Base-by-base conservation (phyloP, 2,797 vertebrate species). In the Acanthurus leucopareius region DNA sequence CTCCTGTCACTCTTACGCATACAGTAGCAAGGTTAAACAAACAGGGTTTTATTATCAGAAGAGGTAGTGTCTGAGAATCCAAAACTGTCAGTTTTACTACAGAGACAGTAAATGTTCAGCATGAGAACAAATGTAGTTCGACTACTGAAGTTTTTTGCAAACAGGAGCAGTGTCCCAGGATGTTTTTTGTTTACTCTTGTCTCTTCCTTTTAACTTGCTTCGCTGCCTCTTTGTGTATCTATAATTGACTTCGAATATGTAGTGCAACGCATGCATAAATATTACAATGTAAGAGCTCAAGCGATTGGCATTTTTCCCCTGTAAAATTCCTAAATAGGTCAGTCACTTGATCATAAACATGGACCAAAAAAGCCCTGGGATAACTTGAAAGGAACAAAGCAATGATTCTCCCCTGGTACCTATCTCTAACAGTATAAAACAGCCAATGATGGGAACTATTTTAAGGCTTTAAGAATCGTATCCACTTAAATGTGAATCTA, bases 11-110 rank as follows among this genome's bases (percentile, higher is more conserved):
- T 80, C 62, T 52, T 42, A 16, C 25, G 7, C 48, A 58, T 61
- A 73, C 75, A 61, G 48, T 68, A 71, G 35, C 87, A 81, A 86
- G 85, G 86, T 91, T 84, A 85, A 80, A 86, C 72, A 87, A 86
- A 76, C n/a, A 3, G 53, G 47, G 25, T 19, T 80, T 64, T 47
- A 32, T 83, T 75, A 74, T 80, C 32, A 48, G 22, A 28, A 42
- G 60, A 54, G 52, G 7, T 22, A 25, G 8, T 1, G 20, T 58
- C 48, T 60, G 32, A 35, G 38, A 75, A 77, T 75, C 44, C 57
- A 58, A 74, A 86, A 64, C 20, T 67, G 11, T 2, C 66, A 59
- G 47, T 22, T 16, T 13, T 22, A 49, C 22, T 61, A 45, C 61
- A 22, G 58, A 69, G 40, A 48, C 47, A 69, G 35, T 73, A n/a